Conservation (phyloP, 2,797 vertebrate species). For the Poecilia velifera region DNA sequence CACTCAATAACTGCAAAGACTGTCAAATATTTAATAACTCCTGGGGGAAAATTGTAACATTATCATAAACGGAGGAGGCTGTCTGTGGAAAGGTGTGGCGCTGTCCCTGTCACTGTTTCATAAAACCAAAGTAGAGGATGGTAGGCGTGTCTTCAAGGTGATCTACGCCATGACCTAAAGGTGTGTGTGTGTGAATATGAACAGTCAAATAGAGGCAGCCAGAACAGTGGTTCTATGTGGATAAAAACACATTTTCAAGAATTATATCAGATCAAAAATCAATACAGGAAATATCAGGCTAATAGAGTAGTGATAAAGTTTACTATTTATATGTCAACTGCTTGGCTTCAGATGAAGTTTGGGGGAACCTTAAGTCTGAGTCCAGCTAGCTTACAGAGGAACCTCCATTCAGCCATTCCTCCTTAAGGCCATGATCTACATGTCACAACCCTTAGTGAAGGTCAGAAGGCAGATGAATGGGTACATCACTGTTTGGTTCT, state of each 20-base stretch:
- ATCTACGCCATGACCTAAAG: no score
- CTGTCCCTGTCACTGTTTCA: no score
- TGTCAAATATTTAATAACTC: no score
- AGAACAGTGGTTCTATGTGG: slow-evolving; percentile 90
- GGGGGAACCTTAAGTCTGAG: background rate
- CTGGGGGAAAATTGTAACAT: no score
- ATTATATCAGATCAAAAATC: background rate
- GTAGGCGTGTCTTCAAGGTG: no score
- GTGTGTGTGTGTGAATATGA: no score
- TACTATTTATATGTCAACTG: no score
- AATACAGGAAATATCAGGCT: background rate
- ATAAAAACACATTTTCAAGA: background rate
- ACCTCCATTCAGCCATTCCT: background rate
- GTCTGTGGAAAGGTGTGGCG: no score
- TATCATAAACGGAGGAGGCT: no score
- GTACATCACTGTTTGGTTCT: background rate
- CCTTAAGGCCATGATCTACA: background rate
- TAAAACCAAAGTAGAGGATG: no score
- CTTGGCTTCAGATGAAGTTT: no score
- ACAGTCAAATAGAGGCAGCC: slow-evolving; percentile 74
- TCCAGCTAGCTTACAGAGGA: background rate
- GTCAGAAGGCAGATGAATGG: background rate
- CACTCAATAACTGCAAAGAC: no score
- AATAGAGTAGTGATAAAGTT: background rate
- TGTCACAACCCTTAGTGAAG: background rate